Evolutionary conservation across 2,888 invertebrate genomes (phyloP), one percentile per base, ranked within the genome.

Genomic region (Andricus curvator): DNA sequence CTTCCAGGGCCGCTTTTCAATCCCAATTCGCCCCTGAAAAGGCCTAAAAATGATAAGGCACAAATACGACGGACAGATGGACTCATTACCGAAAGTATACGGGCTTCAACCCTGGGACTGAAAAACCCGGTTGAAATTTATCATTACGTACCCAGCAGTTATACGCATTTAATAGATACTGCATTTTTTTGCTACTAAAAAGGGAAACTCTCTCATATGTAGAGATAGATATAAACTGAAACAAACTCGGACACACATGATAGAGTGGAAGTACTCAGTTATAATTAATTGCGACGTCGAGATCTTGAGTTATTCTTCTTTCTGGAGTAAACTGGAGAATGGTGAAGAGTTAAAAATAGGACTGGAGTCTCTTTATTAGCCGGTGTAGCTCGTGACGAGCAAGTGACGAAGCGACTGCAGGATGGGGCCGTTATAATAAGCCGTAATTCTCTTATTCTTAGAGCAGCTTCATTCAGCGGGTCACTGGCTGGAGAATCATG

Each of bases 341-440:
- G 76, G 44, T 76, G 44, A 41, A 9, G 64, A 29, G 79, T 81
- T 83, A 83, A 78, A 83, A 83, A 83, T 81, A 83, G 83, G 77
- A 80, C 41, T 44, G 25, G 17, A 83, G 76, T 77, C 77, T 83
- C 81, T 78, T 80, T 80, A 81, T 41, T 41, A 80, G 77, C 77
- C 78, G 29, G 67, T 81, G 83, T 29, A 29, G 29, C 29, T 29
- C 29, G 29, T 29, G 29, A 29, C 29, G 78, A 77, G 78, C 80
- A 81, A 81, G 81, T 83, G 81, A 79, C 78, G 79, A 77, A 62
- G 79, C 66, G 68, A 78, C 77, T 77, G 44, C 70, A 70, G 77
- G 80, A 81, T 78, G 80, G 64, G 81, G 77, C 81, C 79, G 80
- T 78, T 83, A 29, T 29, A 81, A 83, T 83, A 80, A 83, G 81